These are phyloP conservation scores for Griposia aprilina DNA, from an alignment of 2,888 invertebrate species.

Conservation along the genomic window DNA sequence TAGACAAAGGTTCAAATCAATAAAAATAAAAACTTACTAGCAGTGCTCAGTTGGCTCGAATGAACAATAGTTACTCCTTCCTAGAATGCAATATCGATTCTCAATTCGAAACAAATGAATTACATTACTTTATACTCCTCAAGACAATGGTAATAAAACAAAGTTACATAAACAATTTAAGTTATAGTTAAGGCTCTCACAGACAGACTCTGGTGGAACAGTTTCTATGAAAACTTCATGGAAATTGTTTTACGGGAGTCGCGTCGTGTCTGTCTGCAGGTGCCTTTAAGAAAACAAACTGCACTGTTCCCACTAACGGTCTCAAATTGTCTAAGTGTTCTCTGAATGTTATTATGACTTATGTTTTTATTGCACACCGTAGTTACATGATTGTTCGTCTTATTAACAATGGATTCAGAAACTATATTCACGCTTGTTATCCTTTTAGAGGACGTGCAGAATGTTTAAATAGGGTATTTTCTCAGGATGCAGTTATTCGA, in stretches of 20 bases:
- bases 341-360: slow-evolving; percentile 34
- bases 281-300: slow-evolving; percentile 13
- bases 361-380: slow-evolving; percentile 31
- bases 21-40: not conserved
- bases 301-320: slow-evolving; percentile 25
- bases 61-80: not conserved
- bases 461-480: slow-evolving; percentile 1
- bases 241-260: not conserved
- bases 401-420: slow-evolving; percentile 47
- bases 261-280: not conserved
- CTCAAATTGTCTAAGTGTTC: slow-evolving; percentile 39
- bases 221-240: not conserved
- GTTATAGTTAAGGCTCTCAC: slow-evolving; percentile 23
- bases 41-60: not conserved
- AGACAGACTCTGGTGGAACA: no score
- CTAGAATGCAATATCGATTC: not conserved
- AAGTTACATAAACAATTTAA: slow-evolving; percentile 45
- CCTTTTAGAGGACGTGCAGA: slow-evolving; percentile 3
- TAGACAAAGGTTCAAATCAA: not conserved
- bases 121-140: not conserved
- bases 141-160: slow-evolving; percentile 22
- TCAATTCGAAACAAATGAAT: not conserved
- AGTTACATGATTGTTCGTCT: slow-evolving; percentile 46
- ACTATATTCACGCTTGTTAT: slow-evolving; percentile 29
- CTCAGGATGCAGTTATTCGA: not conserved